Evolutionary conservation across 1,140 invertebrate genomes (phyloP).

Genomic region (Andrena cerasifolii): DNA sequence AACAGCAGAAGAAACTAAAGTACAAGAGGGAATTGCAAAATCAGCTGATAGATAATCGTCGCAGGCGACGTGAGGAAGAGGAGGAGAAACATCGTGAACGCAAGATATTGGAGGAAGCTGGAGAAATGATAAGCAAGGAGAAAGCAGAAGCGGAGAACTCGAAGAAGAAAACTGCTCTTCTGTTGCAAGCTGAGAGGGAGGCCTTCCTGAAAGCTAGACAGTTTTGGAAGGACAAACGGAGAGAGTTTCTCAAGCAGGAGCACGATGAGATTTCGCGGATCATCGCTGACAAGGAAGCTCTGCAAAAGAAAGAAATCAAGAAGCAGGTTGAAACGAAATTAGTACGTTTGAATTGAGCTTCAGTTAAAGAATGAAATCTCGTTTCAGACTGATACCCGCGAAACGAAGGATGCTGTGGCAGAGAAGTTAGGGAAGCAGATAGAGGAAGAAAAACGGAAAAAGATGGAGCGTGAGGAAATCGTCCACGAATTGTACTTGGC

Average conservation of each 20-base stretch:
- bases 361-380: neutral
- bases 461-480: constrained; percentile 17
- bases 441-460: constrained; percentile 1
- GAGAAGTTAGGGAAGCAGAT: constrained; percentile 13
- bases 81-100: constrained; percentile 44
- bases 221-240: constrained; percentile 46
- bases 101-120: constrained; percentile 36
- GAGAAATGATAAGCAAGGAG: neutral
- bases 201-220: constrained; percentile 38
- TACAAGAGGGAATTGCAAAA: constrained; percentile 37
- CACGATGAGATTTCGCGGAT: constrained; percentile 27
- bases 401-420: neutral
- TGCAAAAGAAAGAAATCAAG: constrained; percentile 1
- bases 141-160: neutral
- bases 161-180: neutral
- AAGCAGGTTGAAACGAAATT: constrained; percentile 16
- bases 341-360: neutral
- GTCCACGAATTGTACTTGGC: constrained; percentile 17
- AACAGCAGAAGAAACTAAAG: neutral
- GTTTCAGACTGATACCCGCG: neutral
- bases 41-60: constrained; percentile 37
- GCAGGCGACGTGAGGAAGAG: constrained; percentile 20
- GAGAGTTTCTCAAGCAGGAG: constrained; percentile 27
- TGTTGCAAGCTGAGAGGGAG: constrained; percentile 29
- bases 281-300: constrained; percentile 31